Evolutionary conservation across 2,888 invertebrate genomes (phyloP).

Genomic region (Muscina levida): DNA sequence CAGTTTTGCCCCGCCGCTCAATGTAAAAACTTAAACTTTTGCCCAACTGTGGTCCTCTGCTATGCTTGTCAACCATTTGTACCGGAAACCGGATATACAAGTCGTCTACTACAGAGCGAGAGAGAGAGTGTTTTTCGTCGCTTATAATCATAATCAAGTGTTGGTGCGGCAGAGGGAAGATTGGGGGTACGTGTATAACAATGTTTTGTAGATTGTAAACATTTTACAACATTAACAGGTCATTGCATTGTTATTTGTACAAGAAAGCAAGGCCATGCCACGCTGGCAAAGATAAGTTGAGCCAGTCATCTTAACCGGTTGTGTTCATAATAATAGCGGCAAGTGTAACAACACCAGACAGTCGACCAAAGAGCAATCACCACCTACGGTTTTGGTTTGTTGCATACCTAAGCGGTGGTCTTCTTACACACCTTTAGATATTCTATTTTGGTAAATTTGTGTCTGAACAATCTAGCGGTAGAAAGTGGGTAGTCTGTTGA

Average conservation of each 20-base stretch:
- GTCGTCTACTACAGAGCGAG: conserved; percentile 13
- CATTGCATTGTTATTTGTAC: conserved; percentile 69
- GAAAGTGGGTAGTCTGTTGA: not conserved
- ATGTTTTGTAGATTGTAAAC: conserved; percentile 70
- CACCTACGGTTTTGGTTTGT: conserved; percentile 58
- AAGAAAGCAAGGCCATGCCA: conserved; percentile 20
- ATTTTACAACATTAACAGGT: conserved; percentile 74
- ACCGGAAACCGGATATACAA: conserved; percentile 34
- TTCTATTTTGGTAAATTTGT: not conserved
- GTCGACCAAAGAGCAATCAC: conserved; percentile 67
- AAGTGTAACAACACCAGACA: conserved; percentile 20
- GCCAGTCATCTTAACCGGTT: conserved; percentile 41
- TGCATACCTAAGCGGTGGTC: not conserved
- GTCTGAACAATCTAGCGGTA: not conserved
- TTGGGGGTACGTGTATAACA: conserved; percentile 63
- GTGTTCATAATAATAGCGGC: conserved; percentile 3
- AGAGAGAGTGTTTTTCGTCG: not conserved
- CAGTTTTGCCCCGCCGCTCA: not conserved
- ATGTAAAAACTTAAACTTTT: conserved; percentile 39
- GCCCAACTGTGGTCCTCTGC: conserved; percentile 8
- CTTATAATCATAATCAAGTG: conserved; percentile 54
- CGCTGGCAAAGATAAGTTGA: conserved; percentile 10
- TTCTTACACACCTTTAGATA: conserved; percentile 31
- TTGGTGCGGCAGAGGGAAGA: too few species aligned
- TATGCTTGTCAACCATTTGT: not conserved